These are phyloP conservation scores for Zaprionus lineosus DNA, from an alignment of 2,888 invertebrate genomes.

Conservation along the genomic window DNA sequence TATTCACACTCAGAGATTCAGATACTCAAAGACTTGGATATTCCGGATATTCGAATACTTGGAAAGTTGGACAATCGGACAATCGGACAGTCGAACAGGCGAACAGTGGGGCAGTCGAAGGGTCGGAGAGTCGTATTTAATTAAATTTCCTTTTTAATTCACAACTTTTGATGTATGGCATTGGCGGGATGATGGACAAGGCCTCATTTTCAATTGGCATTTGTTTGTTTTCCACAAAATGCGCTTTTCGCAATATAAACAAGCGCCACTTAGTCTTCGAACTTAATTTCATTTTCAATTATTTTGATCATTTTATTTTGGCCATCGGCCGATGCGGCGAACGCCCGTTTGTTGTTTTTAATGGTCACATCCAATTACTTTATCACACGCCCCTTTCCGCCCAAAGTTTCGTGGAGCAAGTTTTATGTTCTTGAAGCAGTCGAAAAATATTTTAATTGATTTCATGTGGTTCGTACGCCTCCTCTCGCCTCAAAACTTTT, in stretches of 20 bases:
- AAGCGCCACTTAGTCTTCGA: slow-evolving; percentile 36
- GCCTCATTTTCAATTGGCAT: slow-evolving; percentile 28
- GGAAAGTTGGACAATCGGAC: too few relatives aligned
- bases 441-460: slow-evolving; percentile 71
- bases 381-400: slow-evolving; percentile 35
- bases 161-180: slow-evolving; percentile 36
- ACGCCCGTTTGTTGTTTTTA: slow-evolving; percentile 50
- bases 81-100: too few relatives aligned
- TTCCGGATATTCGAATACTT: too few relatives aligned
- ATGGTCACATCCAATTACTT: slow-evolving; percentile 62
- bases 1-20: too few relatives aligned
- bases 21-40: too few relatives aligned
- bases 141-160: slow-evolving; percentile 67
- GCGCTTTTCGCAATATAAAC: slow-evolving; percentile 41
- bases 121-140: slow-evolving; percentile 42
- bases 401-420: neutral
- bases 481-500: neutral
- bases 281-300: slow-evolving; percentile 45
- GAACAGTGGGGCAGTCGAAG: too few relatives aligned
- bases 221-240: slow-evolving; percentile 12
- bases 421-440: slow-evolving; percentile 41
- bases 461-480: slow-evolving; percentile 50
- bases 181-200: slow-evolving; percentile 28
- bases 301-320: slow-evolving; percentile 19
- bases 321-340: slow-evolving; percentile 34